phyloP scores from a whole-genome alignment of 2,888 invertebrate genomes.

The Pocota personata region DNA sequence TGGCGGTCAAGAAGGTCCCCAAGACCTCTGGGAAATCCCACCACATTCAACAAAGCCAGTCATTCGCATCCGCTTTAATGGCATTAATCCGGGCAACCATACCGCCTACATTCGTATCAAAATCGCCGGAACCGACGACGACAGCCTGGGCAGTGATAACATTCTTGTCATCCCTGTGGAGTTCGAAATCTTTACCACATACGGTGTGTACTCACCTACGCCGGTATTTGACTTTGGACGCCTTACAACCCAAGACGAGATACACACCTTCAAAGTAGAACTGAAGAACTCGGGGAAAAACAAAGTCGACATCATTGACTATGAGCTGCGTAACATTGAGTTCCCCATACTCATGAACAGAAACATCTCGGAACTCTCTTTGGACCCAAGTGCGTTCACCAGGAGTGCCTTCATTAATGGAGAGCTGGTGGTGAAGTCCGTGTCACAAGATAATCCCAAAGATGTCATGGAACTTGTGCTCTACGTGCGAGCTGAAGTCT shows the following conservation, averaged over 20 bases:
- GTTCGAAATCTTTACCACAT: constrained; percentile 88
- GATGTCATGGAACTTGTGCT: constrained; percentile 75
- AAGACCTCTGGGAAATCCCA: constrained; percentile 94
- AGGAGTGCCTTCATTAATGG: constrained; percentile 77
- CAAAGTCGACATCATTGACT: constrained; percentile 73
- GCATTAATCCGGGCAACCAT: constrained; percentile 90
- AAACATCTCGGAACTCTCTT: constrained; percentile 77
- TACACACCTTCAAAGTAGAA: constrained; percentile 84
- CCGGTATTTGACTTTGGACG: constrained; percentile 92
- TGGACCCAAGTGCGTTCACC: constrained; percentile 78
- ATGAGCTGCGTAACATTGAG: constrained; percentile 71
- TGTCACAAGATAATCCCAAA: constrained; percentile 54
- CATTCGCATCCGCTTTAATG: constrained; percentile 92
- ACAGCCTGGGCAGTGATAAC: constrained; percentile 75
- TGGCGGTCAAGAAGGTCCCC: constrained; percentile 90
- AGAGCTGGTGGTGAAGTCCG: constrained; percentile 76
- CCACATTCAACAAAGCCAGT: constrained; percentile 94
- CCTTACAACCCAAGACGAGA: constrained; percentile 88
- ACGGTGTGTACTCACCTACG: constrained; percentile 91
- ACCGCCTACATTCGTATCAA: constrained; percentile 90
- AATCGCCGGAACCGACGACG: constrained; percentile 77
- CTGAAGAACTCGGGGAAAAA: constrained; percentile 77
- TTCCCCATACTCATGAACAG: constrained; percentile 74
- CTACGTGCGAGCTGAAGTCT: constrained; percentile 80
- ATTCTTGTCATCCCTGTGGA: constrained; percentile 91